Base-by-base conservation (phyloP, 2,888 invertebrate species). In the Siphonodentalium dalli region DNA sequence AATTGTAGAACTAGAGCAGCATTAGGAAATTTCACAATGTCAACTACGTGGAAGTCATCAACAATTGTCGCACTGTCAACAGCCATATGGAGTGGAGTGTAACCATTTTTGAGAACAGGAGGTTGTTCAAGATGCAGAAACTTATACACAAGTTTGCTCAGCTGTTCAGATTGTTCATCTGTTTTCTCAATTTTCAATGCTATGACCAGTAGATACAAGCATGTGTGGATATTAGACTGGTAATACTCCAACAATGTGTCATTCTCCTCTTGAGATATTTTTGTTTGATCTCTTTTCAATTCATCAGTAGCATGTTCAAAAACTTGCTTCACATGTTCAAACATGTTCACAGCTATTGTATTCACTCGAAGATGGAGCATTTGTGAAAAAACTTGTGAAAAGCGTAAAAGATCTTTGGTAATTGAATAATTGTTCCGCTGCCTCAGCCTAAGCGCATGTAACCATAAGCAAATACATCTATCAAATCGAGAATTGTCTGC, bases 41-140 rank as follows among this genome's bases (percentile, higher is more conserved):
- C 92, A 78, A 89, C 91, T 0, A 92, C 93, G 75, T 93, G 93
- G 83, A 94, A 93, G 79, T 93, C 92, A 79, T 94, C 93, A 1
- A 94, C 91, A 0, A 90, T 90, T 26, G 92, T 93, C 47, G 90
- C 87, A 2, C 89, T 86, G 82, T 92, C 92, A 2, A 91, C 90
- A 9, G 92, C 90, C 61, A 94, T 85, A 81, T 95, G 95, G 21
- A 95, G 82, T 29, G 94, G 79, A 0, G 91, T 90, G 75, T 92
- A 91, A 0, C 92, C 91, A 71, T 89, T 88, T 34, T 89, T 85
- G 13, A 79, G 83, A 11, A 86, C 83, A 33, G 89, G 86, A n/a
- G n/a, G n/a, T n/a, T n/a, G n/a, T 68, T 87, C 83, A n/a, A 89
- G 83, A 51, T 77, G 75, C 61, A 87, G 86, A 50, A 90, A 75